These are phyloP conservation scores for Leptinotarsa peninsularis DNA, from an alignment of 2,888 invertebrate genomes.

Conservation along the genomic window DNA sequence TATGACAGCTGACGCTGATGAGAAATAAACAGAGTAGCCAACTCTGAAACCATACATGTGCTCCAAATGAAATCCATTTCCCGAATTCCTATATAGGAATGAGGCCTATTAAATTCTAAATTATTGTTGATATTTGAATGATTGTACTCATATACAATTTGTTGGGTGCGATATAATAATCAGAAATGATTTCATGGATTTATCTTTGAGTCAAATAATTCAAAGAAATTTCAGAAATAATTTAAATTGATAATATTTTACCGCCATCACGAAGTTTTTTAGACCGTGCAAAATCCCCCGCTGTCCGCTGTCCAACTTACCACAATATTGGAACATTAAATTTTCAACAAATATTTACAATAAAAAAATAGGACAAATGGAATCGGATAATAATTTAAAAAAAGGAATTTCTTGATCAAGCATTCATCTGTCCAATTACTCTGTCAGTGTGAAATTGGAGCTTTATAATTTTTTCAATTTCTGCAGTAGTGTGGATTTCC, in stretches of 20 bases:
- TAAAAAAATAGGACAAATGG: constrained; percentile 11
- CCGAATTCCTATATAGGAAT: neutral
- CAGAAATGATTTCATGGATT: too few species aligned
- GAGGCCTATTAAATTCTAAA: too few species aligned
- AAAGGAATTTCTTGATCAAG: constrained; percentile 46
- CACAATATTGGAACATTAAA: constrained; percentile 41
- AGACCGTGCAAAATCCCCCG: constrained; percentile 46
- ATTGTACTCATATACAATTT: too few species aligned
- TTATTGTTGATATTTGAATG: too few species aligned
- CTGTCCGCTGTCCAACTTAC: constrained; percentile 47
- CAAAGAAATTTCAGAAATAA: neutral
- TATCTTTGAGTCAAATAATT: neutral
- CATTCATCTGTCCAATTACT: constrained; percentile 51
- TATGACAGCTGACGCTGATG: too few species aligned
- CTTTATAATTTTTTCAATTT: constrained; percentile 42
- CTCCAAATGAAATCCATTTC: neutral
- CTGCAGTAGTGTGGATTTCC: constrained; percentile 47
- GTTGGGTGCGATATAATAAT: too few species aligned
- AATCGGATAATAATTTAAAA: constrained; percentile 36
- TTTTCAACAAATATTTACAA: neutral
- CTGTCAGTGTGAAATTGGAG: constrained; percentile 50
- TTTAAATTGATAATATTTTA: constrained; percentile 49
- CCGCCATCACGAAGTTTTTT: constrained; percentile 45
- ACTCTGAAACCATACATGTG: too few species aligned
- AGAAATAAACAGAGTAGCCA: too few species aligned